Conservation (phyloP, 2,888 invertebrate genomes). For the Trissolcus japonicus region DNA sequence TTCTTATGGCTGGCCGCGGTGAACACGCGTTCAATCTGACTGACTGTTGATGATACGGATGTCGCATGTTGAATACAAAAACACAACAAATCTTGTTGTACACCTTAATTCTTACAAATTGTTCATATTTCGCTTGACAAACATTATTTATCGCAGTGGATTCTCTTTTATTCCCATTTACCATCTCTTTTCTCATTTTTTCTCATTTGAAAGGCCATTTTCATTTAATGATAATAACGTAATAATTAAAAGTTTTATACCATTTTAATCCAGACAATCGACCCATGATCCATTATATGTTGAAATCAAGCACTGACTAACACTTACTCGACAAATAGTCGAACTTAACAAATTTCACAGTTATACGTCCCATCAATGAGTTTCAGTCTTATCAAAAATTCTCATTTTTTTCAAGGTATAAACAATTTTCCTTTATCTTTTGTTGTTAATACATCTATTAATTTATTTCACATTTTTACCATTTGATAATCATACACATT, state of each 20-base stretch:
- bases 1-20: constrained; percentile 96
- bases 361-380: too few species aligned
- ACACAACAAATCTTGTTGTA: constrained; percentile 76
- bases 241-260: constrained; percentile 27
- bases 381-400: too few species aligned
- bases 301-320: constrained; percentile 41
- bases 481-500: background rate
- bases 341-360: constrained; percentile 16
- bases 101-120: constrained; percentile 65
- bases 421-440: constrained; percentile 13
- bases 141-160: constrained; percentile 34
- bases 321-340: constrained; percentile 47
- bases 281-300: constrained; percentile 21
- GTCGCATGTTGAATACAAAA: constrained; percentile 76
- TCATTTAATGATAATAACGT: background rate
- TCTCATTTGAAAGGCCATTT: too few species aligned
- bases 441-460: constrained; percentile 29
- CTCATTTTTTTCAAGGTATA: too few species aligned
- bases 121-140: constrained; percentile 58
- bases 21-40: constrained; percentile 99
- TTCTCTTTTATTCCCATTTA: constrained; percentile 3
- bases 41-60: constrained; percentile 84
- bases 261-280: constrained; percentile 35
- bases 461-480: constrained; percentile 30
- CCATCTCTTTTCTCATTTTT: background rate